Percentiles rank a stretch among this genome's conserved stretches.
Evolutionary conservation across 2,797 vertebrate genomes (phyloP).

Genomic region (Channallabes apus): DNA sequence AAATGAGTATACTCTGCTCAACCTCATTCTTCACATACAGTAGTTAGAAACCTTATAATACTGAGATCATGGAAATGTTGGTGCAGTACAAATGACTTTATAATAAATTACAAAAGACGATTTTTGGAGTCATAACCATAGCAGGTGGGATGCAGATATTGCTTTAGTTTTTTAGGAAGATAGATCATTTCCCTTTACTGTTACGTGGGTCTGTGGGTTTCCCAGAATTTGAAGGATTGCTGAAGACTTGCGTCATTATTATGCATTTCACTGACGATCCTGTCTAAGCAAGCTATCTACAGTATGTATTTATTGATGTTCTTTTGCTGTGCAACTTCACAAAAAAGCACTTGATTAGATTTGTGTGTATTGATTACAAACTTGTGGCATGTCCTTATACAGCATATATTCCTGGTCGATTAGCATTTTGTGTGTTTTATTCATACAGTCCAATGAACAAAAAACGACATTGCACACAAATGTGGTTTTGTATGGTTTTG

Average conservation of each 20-base stretch:
- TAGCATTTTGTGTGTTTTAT: background rate
- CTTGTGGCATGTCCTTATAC: background rate
- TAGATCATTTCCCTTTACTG: constrained; percentile 27
- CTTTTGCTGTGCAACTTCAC: too few relatives aligned
- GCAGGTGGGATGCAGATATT: constrained; percentile 22
- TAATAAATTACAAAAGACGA: background rate
- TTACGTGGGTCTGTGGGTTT: constrained; percentile 32
- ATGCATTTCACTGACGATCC: constrained; percentile 22
- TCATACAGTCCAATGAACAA: background rate
- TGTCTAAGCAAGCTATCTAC: background rate
- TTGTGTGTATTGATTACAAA: background rate
- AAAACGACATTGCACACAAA: background rate
- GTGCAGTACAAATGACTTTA: too few relatives aligned
- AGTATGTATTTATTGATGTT: background rate
- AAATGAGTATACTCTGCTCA: background rate
- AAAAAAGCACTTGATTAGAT: background rate
- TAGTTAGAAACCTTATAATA: background rate
- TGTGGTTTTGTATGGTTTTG: background rate
- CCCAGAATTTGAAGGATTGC: constrained; percentile 23
- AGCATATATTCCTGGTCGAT: background rate
- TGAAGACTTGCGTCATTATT: constrained; percentile 34
- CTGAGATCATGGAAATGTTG: background rate
- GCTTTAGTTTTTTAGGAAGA: constrained; percentile 34
- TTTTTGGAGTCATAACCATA: background rate
- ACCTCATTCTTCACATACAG: background rate